Percentiles rank a stretch among this genome's conserved stretches.
Conservation (phyloP, 1,140 invertebrate genomes). For the Monomorium pharaonis region DNA sequence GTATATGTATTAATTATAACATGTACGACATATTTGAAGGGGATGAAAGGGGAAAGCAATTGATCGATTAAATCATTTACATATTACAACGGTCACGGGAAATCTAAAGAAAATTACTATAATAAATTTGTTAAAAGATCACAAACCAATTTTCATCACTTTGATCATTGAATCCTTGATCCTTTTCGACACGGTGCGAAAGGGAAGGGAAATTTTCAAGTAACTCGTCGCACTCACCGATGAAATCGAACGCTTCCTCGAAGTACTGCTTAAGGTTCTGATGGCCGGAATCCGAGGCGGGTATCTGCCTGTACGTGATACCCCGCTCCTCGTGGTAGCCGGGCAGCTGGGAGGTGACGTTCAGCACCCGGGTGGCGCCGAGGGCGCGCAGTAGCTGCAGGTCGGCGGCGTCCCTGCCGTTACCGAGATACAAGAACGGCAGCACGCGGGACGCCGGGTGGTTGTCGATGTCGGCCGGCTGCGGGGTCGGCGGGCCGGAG, state of each 20-base stretch:
- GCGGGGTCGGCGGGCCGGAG: slow-evolving; percentile 76
- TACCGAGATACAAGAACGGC: slow-evolving; percentile 95
- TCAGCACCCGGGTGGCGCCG: slow-evolving; percentile 91
- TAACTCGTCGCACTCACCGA: slow-evolving; percentile 87
- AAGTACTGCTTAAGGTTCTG: slow-evolving; percentile 97
- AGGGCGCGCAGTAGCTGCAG: slow-evolving; percentile 88
- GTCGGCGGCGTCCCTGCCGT: slow-evolving; percentile 93
- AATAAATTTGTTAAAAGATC: too few species aligned
- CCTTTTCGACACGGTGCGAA: not conserved
- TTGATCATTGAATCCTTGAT: too few species aligned
- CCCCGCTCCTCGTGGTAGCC: slow-evolving; percentile 89
- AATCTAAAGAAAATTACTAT: too few species aligned
- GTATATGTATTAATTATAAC: too few species aligned
- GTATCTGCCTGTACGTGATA: slow-evolving; percentile 93
- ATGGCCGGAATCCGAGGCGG: slow-evolving; percentile 93
- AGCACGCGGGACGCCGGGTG: slow-evolving; percentile 93
- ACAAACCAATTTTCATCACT: too few species aligned
- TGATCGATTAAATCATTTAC: too few species aligned
- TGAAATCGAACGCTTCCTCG: slow-evolving; percentile 95
- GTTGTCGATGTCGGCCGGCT: slow-evolving; percentile 88
- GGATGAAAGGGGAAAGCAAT: too few species aligned
- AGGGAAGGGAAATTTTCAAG: not conserved
- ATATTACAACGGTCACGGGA: too few species aligned
- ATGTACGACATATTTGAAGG: too few species aligned
- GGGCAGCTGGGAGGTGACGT: slow-evolving; percentile 93